Evolutionary conservation across 1,140 invertebrate species (phyloP), one percentile per base, ranked within the genome.

Genomic region (Drosophila bifasciata): DNA sequence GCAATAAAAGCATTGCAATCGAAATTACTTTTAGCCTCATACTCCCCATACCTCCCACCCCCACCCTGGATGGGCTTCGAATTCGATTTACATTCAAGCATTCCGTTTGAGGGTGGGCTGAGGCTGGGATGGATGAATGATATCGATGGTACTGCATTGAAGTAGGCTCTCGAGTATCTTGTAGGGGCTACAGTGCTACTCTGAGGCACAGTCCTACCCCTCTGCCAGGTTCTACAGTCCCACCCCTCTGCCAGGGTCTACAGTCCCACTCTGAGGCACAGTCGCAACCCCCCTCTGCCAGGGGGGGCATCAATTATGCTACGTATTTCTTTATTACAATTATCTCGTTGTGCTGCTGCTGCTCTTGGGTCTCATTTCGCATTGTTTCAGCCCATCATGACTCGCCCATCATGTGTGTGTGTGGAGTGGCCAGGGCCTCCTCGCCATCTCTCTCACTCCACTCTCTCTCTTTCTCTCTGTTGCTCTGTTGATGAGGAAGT

Each of bases 311-410:
- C 52, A 56, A 75, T 79, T 58, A 66, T 62, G 48, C 40, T 59
- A 64, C 79, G 59, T 59, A 70, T 76, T 80, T 50, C 73, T 74
- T 86, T 80, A 77, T 61, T 66, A 50, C 73, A 77, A 85, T 86
- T 78, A 81, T 77, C 83, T 85, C 78, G 81, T 88, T 81, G 68
- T 52, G 57, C n/a, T n/a, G n/a, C n/a, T n/a, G n/a, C n/a, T n/a
- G n/a, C 55, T 41, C 70, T 49, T 23, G 28, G 39, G 40, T 25
- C 19, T 28, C 41, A 6, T 39, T 39, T 53, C 39, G 41, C 83
- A 85, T 85, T 85, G 81, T 77, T 85, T 62, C 46, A 43, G 45
- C 46, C 77, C 32, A 36, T 36, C 32, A 36, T 36, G 32, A 60
- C 58, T 67, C 72, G 55, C 50, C 43, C 52, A 17, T 45, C 21